Evolutionary conservation across 2,888 invertebrate genomes (phyloP).

Genomic region (Cheilosia soror): DNA sequence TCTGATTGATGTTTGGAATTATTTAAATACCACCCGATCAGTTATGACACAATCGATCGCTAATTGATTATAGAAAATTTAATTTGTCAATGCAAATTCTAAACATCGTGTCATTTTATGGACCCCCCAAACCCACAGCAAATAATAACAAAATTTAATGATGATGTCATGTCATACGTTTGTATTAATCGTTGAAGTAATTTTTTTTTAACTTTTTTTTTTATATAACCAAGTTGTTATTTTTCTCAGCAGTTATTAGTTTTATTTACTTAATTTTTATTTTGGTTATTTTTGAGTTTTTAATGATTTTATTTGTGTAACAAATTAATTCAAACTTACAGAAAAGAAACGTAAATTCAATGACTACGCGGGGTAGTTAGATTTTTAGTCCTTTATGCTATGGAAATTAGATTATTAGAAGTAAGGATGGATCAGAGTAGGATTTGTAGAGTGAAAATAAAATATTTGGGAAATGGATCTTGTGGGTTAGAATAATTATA

Average conservation of each 20-base stretch:
- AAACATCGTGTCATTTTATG: slow-evolving; percentile 38
- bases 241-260: slow-evolving; percentile 30
- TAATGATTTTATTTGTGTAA: slow-evolving; percentile 44
- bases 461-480: no score
- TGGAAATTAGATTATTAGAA: no score
- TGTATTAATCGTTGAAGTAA: slow-evolving; percentile 29
- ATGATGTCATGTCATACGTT: slow-evolving; percentile 61
- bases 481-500: no score
- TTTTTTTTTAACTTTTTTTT: slow-evolving; percentile 10
- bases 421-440: no score
- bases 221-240: slow-evolving; percentile 38
- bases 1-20: slow-evolving; percentile 42
- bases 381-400: no score
- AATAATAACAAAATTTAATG: slow-evolving; percentile 39
- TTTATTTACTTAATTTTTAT: slow-evolving; percentile 7
- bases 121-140: slow-evolving; percentile 24
- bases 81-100: slow-evolving; percentile 40
- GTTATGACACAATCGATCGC: slow-evolving; percentile 12
- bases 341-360: not conserved
- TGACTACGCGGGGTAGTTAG: not conserved
- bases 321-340: slow-evolving; percentile 29
- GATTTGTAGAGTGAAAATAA: no score
- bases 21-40: not conserved
- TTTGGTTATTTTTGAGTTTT: slow-evolving; percentile 16
- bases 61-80: slow-evolving; percentile 10